phyloP scores from a whole-genome alignment of 2,797 vertebrate species.

The Heterohyrax brucei region DNA sequence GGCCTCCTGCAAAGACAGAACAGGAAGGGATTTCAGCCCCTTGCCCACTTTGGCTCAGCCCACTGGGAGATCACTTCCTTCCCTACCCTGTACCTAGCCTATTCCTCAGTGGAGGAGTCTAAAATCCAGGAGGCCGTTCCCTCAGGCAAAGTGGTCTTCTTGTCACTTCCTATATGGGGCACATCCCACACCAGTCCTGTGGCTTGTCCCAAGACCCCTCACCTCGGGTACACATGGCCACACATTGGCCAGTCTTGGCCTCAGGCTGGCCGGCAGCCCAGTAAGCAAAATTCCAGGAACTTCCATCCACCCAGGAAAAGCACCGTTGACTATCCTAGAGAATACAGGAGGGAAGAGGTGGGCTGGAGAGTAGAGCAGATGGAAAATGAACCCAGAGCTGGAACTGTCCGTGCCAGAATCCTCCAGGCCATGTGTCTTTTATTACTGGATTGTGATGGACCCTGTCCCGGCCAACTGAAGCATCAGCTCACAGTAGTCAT shows the following conservation, averaged over 20 bases:
- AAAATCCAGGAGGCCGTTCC: neutral
- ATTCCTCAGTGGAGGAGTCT: slow-evolving; percentile 65
- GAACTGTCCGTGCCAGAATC: neutral
- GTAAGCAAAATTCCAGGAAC: slow-evolving; percentile 53
- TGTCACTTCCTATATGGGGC: neutral
- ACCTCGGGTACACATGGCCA: slow-evolving; percentile 37
- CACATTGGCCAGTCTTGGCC: rapidly evolving
- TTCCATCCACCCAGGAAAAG: neutral
- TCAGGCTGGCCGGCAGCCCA: neutral
- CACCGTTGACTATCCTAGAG: rapidly evolving
- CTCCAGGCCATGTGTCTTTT: neutral
- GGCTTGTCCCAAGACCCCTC: slow-evolving; percentile 21
- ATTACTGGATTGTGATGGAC: neutral
- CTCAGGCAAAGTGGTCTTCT: neutral
- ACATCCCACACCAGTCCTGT: neutral
- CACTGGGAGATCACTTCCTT: slow-evolving; percentile 82
- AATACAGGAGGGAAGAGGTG: neutral
- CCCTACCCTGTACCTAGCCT: slow-evolving; percentile 88
- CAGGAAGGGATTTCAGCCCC: neutral
- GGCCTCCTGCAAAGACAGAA: slow-evolving; percentile 53
- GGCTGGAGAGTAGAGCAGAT: neutral
- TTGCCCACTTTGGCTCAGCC: no score
- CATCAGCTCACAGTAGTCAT: no score
- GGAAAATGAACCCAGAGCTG: neutral
- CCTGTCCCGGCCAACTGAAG: neutral